These are phyloP conservation scores for Glareola pratincola DNA, from an alignment of 2,113 vertebrate species.

Conservation along the genomic window DNA sequence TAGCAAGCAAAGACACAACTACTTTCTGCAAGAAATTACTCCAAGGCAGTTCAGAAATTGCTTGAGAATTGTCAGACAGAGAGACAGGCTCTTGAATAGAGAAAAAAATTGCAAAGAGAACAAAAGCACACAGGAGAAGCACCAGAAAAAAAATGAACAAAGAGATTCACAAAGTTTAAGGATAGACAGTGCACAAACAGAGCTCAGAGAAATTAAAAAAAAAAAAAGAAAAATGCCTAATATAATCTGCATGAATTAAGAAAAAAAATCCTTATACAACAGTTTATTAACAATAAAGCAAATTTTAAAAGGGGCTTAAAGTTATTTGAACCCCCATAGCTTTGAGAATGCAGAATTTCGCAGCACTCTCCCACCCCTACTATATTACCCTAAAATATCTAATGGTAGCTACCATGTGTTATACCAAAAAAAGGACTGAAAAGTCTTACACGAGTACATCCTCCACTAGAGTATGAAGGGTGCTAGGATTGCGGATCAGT, in stretches of 20 bases:
- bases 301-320: background rate
- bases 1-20: background rate
- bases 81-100: background rate
- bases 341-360: background rate
- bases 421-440: background rate
- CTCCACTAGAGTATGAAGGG: slow-evolving; percentile 90
- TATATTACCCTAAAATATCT: background rate
- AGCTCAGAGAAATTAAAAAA: background rate
- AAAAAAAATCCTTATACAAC: background rate
- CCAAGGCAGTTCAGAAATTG: slow-evolving; percentile 30
- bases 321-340: background rate
- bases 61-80: background rate
- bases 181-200: background rate
- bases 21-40: slow-evolving; percentile 23
- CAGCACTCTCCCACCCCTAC: background rate
- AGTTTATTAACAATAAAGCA: background rate
- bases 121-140: background rate
- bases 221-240: background rate
- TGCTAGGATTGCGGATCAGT: slow-evolving; percentile 93
- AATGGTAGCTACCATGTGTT: background rate
- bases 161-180: background rate
- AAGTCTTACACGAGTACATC: slow-evolving; percentile 87
- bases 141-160: background rate
- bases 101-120: slow-evolving; percentile 5
- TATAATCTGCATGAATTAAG: background rate